phyloP scores from a whole-genome alignment of 2,888 invertebrate genomes.

The Itoplectis maculator region DNA sequence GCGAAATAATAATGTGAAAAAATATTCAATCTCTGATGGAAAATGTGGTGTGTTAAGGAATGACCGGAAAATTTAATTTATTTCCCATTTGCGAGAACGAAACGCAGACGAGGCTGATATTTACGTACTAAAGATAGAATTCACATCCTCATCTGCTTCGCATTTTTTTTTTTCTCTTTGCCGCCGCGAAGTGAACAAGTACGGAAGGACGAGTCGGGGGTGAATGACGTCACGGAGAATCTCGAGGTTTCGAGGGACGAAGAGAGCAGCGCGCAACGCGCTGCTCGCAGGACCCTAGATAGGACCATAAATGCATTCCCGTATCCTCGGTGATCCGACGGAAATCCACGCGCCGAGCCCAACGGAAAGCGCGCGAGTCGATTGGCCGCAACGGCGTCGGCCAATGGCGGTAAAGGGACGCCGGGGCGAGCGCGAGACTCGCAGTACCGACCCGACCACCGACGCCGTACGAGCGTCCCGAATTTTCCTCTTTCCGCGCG shows the following conservation, averaged over 20 bases:
- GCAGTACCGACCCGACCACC: slow-evolving; percentile 82
- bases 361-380: slow-evolving; percentile 70
- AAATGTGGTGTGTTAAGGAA: background rate
- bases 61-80: slow-evolving; percentile 41
- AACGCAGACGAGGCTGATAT: slow-evolving; percentile 19
- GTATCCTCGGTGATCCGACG: slow-evolving; percentile 58
- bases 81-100: background rate
- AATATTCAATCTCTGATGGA: background rate
- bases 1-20: background rate
- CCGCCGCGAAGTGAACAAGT: slow-evolving; percentile 31
- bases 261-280: slow-evolving; percentile 15
- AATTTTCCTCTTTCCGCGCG: slow-evolving; percentile 56
- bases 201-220: slow-evolving; percentile 15
- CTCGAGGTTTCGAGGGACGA: slow-evolving; percentile 20
- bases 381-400: slow-evolving; percentile 76
- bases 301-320: slow-evolving; percentile 61
- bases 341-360: slow-evolving; percentile 66
- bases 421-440: slow-evolving; percentile 75
- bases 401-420: slow-evolving; percentile 80
- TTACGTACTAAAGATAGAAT: slow-evolving; percentile 38
- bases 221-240: slow-evolving; percentile 49
- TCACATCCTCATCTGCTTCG: slow-evolving; percentile 8
- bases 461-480: slow-evolving; percentile 73
- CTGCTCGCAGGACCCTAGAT: slow-evolving; percentile 40
- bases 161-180: slow-evolving; percentile 5